Percentiles rank a stretch among this genome's conserved stretches.
Evolutionary conservation across 2,888 invertebrate genomes (phyloP).

Genomic region (Drosophila atripex): DNA sequence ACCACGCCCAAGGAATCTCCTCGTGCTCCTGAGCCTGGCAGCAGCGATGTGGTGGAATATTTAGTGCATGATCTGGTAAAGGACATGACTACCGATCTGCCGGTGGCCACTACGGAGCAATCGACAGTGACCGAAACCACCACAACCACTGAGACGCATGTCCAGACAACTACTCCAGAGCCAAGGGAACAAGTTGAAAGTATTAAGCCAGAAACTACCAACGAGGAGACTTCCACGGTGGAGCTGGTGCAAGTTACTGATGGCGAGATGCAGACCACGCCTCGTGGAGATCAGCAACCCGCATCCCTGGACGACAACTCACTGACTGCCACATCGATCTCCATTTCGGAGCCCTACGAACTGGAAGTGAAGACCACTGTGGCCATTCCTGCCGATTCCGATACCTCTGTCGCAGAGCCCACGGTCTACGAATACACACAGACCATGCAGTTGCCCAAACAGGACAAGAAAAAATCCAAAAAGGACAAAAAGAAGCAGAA

Average conservation of each 20-base stretch:
- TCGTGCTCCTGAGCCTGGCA: constrained; percentile 54
- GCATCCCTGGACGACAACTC: constrained; percentile 71
- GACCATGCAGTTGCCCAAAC: constrained; percentile 78
- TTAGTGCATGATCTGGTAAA: constrained; percentile 82
- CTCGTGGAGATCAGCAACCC: constrained; percentile 58
- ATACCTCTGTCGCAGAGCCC: constrained; percentile 81
- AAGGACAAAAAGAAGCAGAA: constrained; percentile 80
- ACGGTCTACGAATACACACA: constrained; percentile 80
- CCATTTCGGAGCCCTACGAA: constrained; percentile 83
- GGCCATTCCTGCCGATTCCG: constrained; percentile 85
- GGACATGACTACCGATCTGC: constrained; percentile 80
- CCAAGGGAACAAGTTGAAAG: constrained; percentile 46
- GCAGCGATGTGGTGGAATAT: constrained; percentile 81
- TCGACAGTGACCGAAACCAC: constrained; percentile 77
- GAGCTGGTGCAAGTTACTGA: constrained; percentile 66
- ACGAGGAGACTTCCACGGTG: constrained; percentile 63
- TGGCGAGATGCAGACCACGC: constrained; percentile 80
- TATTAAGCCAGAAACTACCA: constrained; percentile 41
- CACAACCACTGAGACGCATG: constrained; percentile 61
- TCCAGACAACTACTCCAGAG: constrained; percentile 73
- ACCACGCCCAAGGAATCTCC: constrained; percentile 79
- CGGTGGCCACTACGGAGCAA: constrained; percentile 65
- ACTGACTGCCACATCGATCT: constrained; percentile 64
- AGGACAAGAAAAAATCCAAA: constrained; percentile 75
- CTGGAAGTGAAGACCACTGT: constrained; percentile 86